Evolutionary conservation across 2,888 invertebrate species (phyloP), one percentile per base, ranked within the genome.

Genomic region (Teleogryllus oceanicus): DNA sequence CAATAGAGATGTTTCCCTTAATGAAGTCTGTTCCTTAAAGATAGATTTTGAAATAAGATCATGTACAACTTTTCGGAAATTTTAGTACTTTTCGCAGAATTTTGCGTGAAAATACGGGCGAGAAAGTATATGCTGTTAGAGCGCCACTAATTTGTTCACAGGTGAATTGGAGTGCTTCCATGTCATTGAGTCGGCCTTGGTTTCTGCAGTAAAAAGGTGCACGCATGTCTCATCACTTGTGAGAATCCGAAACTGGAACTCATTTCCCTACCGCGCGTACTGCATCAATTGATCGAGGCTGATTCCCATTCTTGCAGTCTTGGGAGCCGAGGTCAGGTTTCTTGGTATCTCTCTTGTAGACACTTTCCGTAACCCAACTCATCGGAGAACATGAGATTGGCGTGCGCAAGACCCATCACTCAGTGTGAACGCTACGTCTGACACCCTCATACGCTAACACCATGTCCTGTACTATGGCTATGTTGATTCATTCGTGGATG

Each of bases 71-170:
- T 24, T 24, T 24, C 37, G 4, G 1, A 37, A 37, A 37, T 37
- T 37, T 24, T 2, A 24, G 24, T 24, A 37, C 5, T 37, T 37
- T 37, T 4, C 37, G 37, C 0, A 5, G 0, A 37, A 37, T 37
- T 24, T 37, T 24, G 24, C 24, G 2, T 37, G 37, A 37, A 37
- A 37, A 37, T 37, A 37, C 37, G 37, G 37, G 8, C 37, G 37
- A 37, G 37, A 37, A 37, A 37, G 5, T 37, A 37, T 5, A 0
- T 8, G 37, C 5, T 37, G 37, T 37, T 37, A 4, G 2, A 37
- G 37, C 8, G 1, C 24, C 2, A 24, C 37, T 37, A 37, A 3
- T 24, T 24, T 24, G 2, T 24, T 84, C 89, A 75, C 84, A 89
- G 78, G 76, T 37, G 37, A 86, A 85, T 2, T 5, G 62, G 62